Percentiles rank a stretch among this genome's conserved stretches.
Conservation (phyloP, 2,113 vertebrate species). For the Petrocephalus zakoni region DNA sequence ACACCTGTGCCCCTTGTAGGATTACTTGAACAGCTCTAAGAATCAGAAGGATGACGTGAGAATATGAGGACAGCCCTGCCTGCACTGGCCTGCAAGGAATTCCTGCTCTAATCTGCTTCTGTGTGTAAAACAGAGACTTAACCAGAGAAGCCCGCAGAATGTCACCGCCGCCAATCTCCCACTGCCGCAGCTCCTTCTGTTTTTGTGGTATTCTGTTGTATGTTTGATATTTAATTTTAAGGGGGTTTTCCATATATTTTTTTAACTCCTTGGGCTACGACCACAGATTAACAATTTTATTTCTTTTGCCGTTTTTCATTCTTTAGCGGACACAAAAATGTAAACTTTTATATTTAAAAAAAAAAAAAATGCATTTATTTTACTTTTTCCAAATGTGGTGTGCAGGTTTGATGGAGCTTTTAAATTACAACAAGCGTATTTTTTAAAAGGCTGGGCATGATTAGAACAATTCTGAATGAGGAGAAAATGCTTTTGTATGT, state of each 20-base stretch:
- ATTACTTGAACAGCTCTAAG: conserved; percentile 63
- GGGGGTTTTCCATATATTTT: conserved; percentile 34
- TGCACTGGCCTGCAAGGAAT: conserved; percentile 55
- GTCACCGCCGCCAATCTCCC: conserved; percentile 46
- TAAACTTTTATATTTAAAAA: conserved; percentile 47
- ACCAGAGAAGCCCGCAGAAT: conserved; percentile 53
- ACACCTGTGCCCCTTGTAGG: conserved; percentile 41
- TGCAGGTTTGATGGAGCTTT: conserved; percentile 61
- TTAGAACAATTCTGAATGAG: conserved; percentile 42
- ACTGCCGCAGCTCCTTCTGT: conserved; percentile 32
- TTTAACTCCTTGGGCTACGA: conserved; percentile 58
- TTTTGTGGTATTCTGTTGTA: conserved; percentile 25
- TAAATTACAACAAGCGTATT: conserved; percentile 58
- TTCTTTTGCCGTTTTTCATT: conserved; percentile 40
- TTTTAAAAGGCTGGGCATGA: conserved; percentile 53
- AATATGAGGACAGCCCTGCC: conserved; percentile 56
- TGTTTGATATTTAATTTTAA: conserved; percentile 33
- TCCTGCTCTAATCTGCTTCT: conserved; percentile 67
- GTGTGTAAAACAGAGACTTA: conserved; percentile 58
- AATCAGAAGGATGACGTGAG: conserved; percentile 47
- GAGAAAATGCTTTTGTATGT: conserved; percentile 58
- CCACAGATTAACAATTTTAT: conserved; percentile 55
- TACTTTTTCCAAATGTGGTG: conserved; percentile 56
- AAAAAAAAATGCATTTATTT: conserved; percentile 60
- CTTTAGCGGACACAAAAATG: conserved; percentile 48